These are phyloP conservation scores for Dascyllus trimaculatus DNA, from an alignment of 2,113 vertebrate species.

Conservation along the genomic window DNA sequence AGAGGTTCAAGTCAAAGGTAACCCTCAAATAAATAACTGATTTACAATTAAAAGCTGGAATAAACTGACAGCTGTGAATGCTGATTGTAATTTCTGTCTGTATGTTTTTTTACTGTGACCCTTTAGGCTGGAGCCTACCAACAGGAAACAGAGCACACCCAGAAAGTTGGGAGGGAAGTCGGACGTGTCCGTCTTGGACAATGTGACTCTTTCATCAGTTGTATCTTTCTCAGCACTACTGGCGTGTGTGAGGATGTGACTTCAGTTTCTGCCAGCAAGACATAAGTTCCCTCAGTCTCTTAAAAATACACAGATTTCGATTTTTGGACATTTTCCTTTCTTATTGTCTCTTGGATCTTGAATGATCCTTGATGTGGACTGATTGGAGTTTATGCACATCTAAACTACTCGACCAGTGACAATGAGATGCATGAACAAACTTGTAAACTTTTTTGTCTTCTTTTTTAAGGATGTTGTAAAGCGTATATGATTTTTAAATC, in stretches of 20 bases:
- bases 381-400: slow-evolving; percentile 14
- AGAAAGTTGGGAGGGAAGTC: slow-evolving; percentile 88
- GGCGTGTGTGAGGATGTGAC: slow-evolving; percentile 87
- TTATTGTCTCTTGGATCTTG: slow-evolving; percentile 23
- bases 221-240: slow-evolving; percentile 85
- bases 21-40: not conserved
- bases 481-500: slow-evolving; percentile 15
- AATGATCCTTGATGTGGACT: slow-evolving; percentile 38
- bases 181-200: slow-evolving; percentile 87
- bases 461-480: slow-evolving; percentile 12
- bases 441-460: slow-evolving; percentile 20
- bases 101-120: not conserved
- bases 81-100: not conserved
- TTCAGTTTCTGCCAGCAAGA: slow-evolving; percentile 88
- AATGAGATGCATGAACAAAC: slow-evolving; percentile 26
- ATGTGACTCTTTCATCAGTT: slow-evolving; percentile 81
- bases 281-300: slow-evolving; percentile 87
- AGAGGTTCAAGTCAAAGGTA: not conserved
- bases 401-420: slow-evolving; percentile 12
- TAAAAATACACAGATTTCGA: slow-evolving; percentile 60
- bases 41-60: not conserved
- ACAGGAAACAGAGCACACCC: slow-evolving; percentile 86
- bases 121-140: slow-evolving; percentile 80
- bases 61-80: not conserved
- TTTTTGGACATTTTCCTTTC: slow-evolving; percentile 42